Percentiles rank a stretch among this genome's conserved stretches.
These are phyloP conservation scores for Spisula solida DNA, from an alignment of 2,888 invertebrate species.

Conservation along the genomic window DNA sequence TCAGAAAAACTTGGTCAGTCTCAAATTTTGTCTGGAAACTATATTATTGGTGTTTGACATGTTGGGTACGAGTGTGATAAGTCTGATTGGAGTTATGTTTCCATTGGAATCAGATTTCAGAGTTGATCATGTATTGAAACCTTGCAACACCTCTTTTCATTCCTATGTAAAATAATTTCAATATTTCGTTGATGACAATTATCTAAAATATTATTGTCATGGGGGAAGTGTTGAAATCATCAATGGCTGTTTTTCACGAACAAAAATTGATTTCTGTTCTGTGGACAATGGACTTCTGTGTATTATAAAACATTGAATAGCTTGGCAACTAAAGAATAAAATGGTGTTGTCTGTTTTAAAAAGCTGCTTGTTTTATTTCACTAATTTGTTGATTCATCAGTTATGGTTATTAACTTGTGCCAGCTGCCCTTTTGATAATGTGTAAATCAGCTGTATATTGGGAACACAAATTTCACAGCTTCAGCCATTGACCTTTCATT, in stretches of 20 bases:
- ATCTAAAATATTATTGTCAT: conserved; percentile 33
- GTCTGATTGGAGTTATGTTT: no score
- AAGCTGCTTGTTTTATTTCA: conserved; percentile 29
- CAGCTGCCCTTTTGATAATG: conserved; percentile 42
- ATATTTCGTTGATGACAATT: conserved; percentile 26
- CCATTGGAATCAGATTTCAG: not conserved
- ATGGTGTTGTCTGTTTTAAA: conserved; percentile 16
- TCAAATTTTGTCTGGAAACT: not conserved
- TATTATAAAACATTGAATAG: not conserved
- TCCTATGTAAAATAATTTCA: not conserved
- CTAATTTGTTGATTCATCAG: conserved; percentile 40
- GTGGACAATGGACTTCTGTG: not conserved
- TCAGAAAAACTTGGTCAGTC: no score
- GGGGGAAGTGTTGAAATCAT: conserved; percentile 11
- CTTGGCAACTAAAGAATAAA: not conserved
- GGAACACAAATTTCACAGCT: not conserved
- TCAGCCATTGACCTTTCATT: conserved; percentile 14
- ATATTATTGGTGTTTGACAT: not conserved
- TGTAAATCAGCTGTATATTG: conserved; percentile 1
- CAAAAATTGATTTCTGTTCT: conserved; percentile 46
- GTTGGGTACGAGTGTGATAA: not conserved
- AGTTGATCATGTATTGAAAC: not conserved
- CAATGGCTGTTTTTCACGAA: conserved; percentile 45
- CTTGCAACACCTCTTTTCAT: not conserved
- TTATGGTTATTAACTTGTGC: conserved; percentile 14